Evolutionary conservation across 2,797 vertebrate species (phyloP).

Genomic region (Eidolon dupreanum): DNA sequence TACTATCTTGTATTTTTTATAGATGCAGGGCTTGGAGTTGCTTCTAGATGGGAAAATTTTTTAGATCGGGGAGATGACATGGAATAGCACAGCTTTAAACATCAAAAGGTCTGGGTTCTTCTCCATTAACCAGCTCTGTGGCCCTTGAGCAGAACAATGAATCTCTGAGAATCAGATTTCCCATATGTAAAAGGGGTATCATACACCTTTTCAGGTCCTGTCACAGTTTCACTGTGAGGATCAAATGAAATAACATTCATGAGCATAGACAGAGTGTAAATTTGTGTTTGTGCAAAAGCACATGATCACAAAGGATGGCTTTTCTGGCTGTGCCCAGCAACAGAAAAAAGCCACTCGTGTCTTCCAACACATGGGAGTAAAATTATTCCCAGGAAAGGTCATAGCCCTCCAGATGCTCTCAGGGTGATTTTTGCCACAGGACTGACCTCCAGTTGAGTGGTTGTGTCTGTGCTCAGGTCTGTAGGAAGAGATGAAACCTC

Average conservation of each 20-base stretch:
- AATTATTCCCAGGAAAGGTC: background rate
- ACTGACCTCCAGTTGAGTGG: background rate
- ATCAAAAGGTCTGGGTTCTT: background rate
- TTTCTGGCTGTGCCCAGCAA: background rate
- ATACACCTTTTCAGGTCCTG: background rate
- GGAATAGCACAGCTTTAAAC: background rate
- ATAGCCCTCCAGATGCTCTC: background rate
- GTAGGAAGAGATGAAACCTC: conserved; percentile 38
- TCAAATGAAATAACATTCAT: background rate
- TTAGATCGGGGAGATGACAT: background rate
- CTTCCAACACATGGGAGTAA: background rate
- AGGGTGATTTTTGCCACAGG: background rate
- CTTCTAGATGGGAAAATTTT: background rate
- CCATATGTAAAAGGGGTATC: background rate
- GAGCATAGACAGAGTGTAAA: background rate
- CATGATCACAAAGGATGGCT: background rate
- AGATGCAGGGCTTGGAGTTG: background rate
- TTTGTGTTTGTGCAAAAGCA: background rate
- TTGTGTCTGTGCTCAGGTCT: background rate
- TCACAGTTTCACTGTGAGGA: background rate
- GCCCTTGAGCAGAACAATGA: background rate
- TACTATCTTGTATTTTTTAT: background rate
- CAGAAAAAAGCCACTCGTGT: background rate
- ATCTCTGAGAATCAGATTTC: background rate
- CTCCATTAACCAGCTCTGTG: background rate